These are phyloP conservation scores for Myotis vivesi DNA, from an alignment of 2,797 vertebrate genomes.

Conservation along the genomic window DNA sequence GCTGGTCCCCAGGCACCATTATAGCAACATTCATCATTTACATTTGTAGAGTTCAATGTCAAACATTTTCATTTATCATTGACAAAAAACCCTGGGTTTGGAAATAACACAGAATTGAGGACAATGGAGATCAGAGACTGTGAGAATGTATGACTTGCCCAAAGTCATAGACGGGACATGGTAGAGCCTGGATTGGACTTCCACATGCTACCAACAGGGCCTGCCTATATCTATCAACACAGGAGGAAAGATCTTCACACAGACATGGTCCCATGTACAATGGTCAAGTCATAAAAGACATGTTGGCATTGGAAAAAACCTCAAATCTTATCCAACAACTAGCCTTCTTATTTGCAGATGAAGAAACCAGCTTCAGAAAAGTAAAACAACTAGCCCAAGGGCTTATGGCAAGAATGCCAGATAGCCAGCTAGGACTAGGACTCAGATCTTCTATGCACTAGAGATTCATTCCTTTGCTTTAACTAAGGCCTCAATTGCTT, in stretches of 20 bases:
- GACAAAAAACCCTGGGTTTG: neutral
- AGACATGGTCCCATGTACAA: neutral
- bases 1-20: neutral
- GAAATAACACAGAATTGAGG: neutral
- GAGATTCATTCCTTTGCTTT: neutral
- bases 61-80: neutral
- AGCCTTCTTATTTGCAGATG: neutral
- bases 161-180: neutral
- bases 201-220: neutral
- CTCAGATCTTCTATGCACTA: neutral
- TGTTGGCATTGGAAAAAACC: neutral
- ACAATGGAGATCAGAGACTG: neutral
- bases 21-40: neutral
- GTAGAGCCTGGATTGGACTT: neutral
- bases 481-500: neutral
- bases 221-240: neutral
- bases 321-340: neutral
- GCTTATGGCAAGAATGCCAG: neutral
- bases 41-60: neutral
- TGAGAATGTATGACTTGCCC: neutral
- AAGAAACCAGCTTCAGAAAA: slow-evolving; percentile 4
- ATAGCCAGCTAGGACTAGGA: neutral
- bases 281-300: neutral
- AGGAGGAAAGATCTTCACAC: neutral
- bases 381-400: neutral